Evolutionary conservation across 2,888 invertebrate genomes (phyloP).

Genomic region (Beris chalybata): DNA sequence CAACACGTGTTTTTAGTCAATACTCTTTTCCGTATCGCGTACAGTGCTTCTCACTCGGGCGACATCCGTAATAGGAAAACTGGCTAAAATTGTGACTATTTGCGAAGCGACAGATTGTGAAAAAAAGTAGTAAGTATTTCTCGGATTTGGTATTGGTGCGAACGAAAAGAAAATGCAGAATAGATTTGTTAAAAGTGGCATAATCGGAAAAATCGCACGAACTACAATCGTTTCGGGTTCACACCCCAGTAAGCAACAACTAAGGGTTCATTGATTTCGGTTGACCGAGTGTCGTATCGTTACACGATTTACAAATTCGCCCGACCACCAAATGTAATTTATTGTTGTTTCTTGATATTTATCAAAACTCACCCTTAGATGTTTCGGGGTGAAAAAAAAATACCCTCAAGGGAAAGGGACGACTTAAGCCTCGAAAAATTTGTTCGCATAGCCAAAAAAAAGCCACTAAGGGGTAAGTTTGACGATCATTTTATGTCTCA

Average conservation of each 20-base stretch:
- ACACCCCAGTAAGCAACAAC: constrained; percentile 38
- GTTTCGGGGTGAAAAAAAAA: no score
- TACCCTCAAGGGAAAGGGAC: no score
- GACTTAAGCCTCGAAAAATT: no score
- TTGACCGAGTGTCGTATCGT: constrained; percentile 20
- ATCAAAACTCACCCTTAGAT: constrained; percentile 1
- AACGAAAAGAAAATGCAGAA: constrained; percentile 1
- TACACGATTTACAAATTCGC: constrained; percentile 11
- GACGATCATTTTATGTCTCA: no score
- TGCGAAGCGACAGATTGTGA: no score
- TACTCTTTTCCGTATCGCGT: no score
- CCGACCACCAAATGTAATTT: constrained; percentile 10
- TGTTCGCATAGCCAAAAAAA: no score
- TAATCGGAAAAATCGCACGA: constrained; percentile 29
- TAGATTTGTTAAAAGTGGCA: constrained; percentile 29
- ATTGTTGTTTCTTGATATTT: constrained; percentile 14
- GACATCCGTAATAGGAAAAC: no score
- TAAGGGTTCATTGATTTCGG: constrained; percentile 30
- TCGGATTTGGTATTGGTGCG: background rate
- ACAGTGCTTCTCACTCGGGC: no score
- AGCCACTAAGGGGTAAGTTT: no score
- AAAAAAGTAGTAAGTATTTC: background rate
- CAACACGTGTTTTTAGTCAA: no score
- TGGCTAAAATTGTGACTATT: no score
- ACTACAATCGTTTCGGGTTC: constrained; percentile 31